Evolutionary conservation across 1,140 invertebrate species (phyloP).

Genomic region (Mya arenaria): DNA sequence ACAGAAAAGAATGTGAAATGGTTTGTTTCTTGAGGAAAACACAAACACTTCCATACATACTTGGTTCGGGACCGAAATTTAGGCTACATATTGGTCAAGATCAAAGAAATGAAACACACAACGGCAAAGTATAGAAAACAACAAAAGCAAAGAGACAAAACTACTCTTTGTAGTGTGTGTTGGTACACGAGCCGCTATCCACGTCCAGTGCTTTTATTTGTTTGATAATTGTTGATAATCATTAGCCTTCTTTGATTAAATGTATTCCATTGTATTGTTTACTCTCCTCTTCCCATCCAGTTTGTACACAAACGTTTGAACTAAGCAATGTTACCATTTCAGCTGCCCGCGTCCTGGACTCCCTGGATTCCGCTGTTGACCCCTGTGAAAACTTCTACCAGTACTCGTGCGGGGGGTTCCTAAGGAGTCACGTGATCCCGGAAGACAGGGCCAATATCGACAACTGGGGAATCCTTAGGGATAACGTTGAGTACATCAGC

Average conservation of each 20-base stretch:
- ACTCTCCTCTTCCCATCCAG: no score
- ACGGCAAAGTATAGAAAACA: no score
- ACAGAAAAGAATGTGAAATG: no score
- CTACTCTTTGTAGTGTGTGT: neutral
- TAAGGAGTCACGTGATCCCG: slow-evolving; percentile 92
- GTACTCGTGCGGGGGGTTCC: slow-evolving; percentile 94
- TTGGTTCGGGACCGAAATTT: no score
- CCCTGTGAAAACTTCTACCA: slow-evolving; percentile 95
- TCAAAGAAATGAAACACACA: no score
- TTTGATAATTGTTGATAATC: neutral
- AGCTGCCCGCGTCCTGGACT: slow-evolving; percentile 91
- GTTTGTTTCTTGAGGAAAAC: no score
- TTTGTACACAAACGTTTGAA: neutral
- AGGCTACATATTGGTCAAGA: no score
- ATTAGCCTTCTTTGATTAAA: neutral
- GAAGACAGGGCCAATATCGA: slow-evolving; percentile 93
- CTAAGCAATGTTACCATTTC: neutral
- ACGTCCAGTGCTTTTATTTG: neutral
- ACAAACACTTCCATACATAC: no score
- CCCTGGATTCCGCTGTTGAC: slow-evolving; percentile 90
- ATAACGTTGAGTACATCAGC: slow-evolving; percentile 90
- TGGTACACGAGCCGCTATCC: neutral
- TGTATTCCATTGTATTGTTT: neutral
- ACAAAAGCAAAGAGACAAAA: neutral
- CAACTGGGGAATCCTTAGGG: slow-evolving; percentile 93